Base-by-base conservation (phyloP, 2,113 vertebrate genomes). In the Macrotis lagotis region DNA sequence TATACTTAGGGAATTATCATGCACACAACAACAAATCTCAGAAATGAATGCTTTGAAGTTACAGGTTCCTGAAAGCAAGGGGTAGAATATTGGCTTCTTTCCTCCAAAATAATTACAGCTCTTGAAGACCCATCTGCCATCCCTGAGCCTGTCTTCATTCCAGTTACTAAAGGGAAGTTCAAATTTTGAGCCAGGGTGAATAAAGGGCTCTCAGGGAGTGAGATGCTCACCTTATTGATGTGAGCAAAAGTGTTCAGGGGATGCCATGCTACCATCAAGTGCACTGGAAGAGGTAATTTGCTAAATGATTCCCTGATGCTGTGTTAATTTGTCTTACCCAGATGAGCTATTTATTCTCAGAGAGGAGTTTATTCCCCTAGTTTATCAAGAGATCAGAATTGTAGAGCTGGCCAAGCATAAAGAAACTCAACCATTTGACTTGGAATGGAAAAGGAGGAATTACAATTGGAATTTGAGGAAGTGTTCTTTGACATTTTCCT, bases 291-390 rank as follows among this genome's bases (percentile, higher is more conserved):
- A 94, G 1, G 48, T 93, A 91, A 96, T 97, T 97, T 96, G 93
- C 93, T 92, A 95, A 97, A 96, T 22, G 47, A 88, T 92, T 94
- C 89, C 94, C 2, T 83, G 0, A 92, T 59, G 92, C 89, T 97
- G 28, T 95, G 94, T 94, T 96, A 92, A 97, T 97, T 96, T 97
- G 90, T 95, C 37, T 95, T 96, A 93, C 90, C 90, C 94, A 92
- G 66, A 92, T 95, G 95, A 96, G n/a, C 28, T 91, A 83, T 92
- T 95, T 88, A 26, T 91, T 95, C 51, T 96, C 48, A 59, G 49
- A 93, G 91, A 25, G 10, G 3, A 91, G 92, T 47, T 37, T 47
- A 53, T 91, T 88, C 50, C 55, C 49, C 52, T 51, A 48, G 90
- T n/a, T 95, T 50, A 3, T 14, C 25, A 74, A 59, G 59, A 28